Evolutionary conservation across 2,888 invertebrate species (phyloP).

Genomic region (Andrena bicolor): DNA sequence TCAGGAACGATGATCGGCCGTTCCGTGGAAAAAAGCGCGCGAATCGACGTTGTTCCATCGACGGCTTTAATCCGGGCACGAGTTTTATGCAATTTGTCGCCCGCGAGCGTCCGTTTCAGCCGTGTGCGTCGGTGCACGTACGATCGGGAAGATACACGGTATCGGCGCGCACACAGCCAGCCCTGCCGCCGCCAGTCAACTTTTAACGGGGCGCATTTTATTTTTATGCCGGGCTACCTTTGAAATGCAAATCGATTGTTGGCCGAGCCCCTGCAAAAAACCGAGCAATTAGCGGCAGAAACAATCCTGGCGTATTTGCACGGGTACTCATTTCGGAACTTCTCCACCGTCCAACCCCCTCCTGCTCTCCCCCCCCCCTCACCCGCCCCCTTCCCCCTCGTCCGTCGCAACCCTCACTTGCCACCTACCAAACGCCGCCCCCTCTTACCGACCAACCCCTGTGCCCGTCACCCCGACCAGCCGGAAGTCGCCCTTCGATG

Average conservation of each 20-base stretch:
- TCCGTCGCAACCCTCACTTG: conserved; percentile 28
- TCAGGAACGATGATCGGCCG: conserved; percentile 62
- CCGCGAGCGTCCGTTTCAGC: conserved; percentile 53
- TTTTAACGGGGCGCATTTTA: conserved; percentile 75
- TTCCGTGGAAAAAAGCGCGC: conserved; percentile 67
- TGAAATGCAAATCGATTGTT: conserved; percentile 79
- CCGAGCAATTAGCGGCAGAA: conserved; percentile 79
- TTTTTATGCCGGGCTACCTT: conserved; percentile 76
- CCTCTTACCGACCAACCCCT: conserved; percentile 1
- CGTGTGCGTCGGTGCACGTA: conserved; percentile 31
- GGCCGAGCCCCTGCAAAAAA: conserved; percentile 75
- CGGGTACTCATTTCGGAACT: conserved; percentile 80
- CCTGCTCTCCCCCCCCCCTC: conserved; percentile 27
- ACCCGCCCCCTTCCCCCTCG: conserved; percentile 45
- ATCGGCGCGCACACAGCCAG: conserved; percentile 58
- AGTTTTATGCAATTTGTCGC: conserved; percentile 74
- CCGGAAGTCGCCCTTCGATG: conserved; percentile 67
- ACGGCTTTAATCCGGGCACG: conserved; percentile 73
- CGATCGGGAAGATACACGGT: conserved; percentile 56
- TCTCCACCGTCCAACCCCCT: conserved; percentile 61
- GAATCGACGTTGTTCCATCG: conserved; percentile 70
- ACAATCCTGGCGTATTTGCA: conserved; percentile 80
- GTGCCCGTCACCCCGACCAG: conserved; percentile 31
- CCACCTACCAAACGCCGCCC: conserved; percentile 31
- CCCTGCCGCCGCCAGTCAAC: conserved; percentile 69